Evolutionary conservation across 2,113 vertebrate genomes (phyloP).

Genomic region (Hypanus sabinus): DNA sequence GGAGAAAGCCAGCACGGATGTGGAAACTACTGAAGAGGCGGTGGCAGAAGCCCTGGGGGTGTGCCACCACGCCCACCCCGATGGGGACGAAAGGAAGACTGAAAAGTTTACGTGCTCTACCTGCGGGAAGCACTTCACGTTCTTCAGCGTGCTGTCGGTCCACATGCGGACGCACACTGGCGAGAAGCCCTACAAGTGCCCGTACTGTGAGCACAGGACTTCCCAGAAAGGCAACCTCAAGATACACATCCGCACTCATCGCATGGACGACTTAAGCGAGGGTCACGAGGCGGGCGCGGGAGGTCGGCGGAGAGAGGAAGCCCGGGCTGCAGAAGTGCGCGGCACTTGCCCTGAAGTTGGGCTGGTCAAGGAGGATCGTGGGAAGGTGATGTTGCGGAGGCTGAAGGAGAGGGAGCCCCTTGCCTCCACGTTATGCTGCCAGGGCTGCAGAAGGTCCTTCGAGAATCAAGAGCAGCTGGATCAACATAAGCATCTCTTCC

Average conservation of each 20-base stretch:
- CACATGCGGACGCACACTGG: slow-evolving; percentile 94
- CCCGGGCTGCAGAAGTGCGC: slow-evolving; percentile 71
- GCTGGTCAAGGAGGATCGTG: no score
- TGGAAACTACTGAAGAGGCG: slow-evolving; percentile 59
- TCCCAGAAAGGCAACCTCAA: slow-evolving; percentile 94
- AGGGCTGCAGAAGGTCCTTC: slow-evolving; percentile 66
- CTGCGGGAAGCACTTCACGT: slow-evolving; percentile 87
- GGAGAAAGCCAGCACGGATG: slow-evolving; percentile 56
- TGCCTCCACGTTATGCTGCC: slow-evolving; percentile 51
- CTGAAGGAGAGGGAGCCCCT: slow-evolving; percentile 59
- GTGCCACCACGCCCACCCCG: slow-evolving; percentile 45
- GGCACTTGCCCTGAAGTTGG: no score
- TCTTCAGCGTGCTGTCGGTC: slow-evolving; percentile 88
- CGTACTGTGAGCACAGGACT: slow-evolving; percentile 87
- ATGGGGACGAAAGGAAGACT: slow-evolving; percentile 60
- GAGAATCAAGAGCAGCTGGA: slow-evolving; percentile 66
- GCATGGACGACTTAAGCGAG: slow-evolving; percentile 75
- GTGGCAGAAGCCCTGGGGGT: slow-evolving; percentile 41
- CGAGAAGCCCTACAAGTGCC: slow-evolving; percentile 90
- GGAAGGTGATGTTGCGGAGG: slow-evolving; percentile 56
- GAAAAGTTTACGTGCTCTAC: slow-evolving; percentile 73
- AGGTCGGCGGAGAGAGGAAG: slow-evolving; percentile 59
- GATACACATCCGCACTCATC: slow-evolving; percentile 89
- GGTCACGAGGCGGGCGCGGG: slow-evolving; percentile 66
- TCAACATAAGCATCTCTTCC: slow-evolving; percentile 63